A percentile compares a stretch with the other conserved stretches of the same genome.
phyloP scores from a whole-genome alignment of 2,888 invertebrate genomes.

The Lacanobia wlatinum region DNA sequence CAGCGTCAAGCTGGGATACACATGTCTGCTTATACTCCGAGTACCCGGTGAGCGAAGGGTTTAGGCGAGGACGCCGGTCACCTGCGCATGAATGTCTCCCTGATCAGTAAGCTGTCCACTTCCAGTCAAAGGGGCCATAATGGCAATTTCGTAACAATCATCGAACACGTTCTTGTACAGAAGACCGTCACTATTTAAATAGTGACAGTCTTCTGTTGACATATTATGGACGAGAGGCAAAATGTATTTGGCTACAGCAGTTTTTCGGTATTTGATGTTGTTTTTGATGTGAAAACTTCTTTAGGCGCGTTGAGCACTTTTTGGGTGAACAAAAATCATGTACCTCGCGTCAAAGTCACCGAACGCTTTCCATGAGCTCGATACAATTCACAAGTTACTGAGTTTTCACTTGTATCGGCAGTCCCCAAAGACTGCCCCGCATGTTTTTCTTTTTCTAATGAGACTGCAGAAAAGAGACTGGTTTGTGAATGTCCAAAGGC shows the following conservation, averaged over 20 bases:
- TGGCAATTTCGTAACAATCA: constrained; percentile 14
- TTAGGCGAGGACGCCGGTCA: neutral
- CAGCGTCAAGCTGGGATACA: neutral
- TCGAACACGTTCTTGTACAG: constrained; percentile 2
- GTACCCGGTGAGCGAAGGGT: neutral
- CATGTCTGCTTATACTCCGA: neutral
- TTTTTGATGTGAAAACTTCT: too few species aligned
- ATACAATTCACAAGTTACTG: too few species aligned
- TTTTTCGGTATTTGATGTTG: neutral
- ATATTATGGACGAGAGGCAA: neutral
- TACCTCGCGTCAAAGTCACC: too few species aligned
- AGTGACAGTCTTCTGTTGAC: neutral
- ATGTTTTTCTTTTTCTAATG: neutral
- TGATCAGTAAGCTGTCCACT: neutral
- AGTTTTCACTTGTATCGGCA: too few species aligned
- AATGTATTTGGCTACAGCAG: too few species aligned
- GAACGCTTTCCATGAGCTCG: too few species aligned
- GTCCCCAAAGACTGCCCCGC: too few species aligned
- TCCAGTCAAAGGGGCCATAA: neutral
- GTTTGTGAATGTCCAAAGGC: too few species aligned
- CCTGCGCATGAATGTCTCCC: neutral
- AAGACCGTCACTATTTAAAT: too few species aligned
- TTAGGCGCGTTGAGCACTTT: too few species aligned
- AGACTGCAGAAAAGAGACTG: neutral
- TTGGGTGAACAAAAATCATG: too few species aligned